These are phyloP conservation scores for Epirrhoe tristata DNA, from an alignment of 2,888 invertebrate genomes.

Conservation along the genomic window DNA sequence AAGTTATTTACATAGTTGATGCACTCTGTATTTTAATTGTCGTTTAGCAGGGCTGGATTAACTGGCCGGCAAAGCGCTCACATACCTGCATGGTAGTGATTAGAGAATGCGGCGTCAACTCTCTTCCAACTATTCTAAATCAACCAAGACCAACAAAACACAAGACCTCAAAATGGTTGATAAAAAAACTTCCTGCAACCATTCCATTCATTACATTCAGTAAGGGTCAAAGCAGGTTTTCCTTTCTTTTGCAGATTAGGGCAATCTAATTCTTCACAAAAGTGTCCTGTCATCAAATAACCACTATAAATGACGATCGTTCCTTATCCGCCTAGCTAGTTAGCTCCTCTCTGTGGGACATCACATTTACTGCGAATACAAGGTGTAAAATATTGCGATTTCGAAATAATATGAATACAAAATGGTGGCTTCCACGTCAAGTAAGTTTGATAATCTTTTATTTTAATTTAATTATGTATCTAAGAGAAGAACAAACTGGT, in stretches of 20 bases:
- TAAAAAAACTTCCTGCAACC: too few species aligned
- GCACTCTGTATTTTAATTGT: slow-evolving; percentile 13
- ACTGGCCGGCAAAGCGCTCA: neutral
- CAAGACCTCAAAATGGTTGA: too few species aligned
- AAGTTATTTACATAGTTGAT: slow-evolving; percentile 39
- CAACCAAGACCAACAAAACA: too few species aligned
- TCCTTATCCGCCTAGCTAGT: slow-evolving; percentile 6
- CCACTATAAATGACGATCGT: slow-evolving; percentile 15
- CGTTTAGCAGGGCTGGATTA: neutral
- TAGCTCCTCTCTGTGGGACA: neutral
- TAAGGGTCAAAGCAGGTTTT: too few species aligned
- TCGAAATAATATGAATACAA: neutral
- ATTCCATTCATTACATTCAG: too few species aligned
- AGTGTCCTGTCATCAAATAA: slow-evolving; percentile 9
- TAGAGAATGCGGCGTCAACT: too few species aligned
- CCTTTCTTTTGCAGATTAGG: neutral
- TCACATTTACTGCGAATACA: slow-evolving; percentile 7
- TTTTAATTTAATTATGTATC: too few species aligned
- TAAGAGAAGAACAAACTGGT: too few species aligned
- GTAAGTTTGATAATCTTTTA: too few species aligned
- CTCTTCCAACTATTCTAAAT: too few species aligned
- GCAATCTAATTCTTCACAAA: slow-evolving; percentile 1
- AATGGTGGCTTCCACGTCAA: too few species aligned
- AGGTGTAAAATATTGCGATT: neutral
- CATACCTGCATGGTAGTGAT: neutral